These are phyloP conservation scores for Carcina quercana DNA, from an alignment of 2,888 invertebrate genomes.

Conservation along the genomic window DNA sequence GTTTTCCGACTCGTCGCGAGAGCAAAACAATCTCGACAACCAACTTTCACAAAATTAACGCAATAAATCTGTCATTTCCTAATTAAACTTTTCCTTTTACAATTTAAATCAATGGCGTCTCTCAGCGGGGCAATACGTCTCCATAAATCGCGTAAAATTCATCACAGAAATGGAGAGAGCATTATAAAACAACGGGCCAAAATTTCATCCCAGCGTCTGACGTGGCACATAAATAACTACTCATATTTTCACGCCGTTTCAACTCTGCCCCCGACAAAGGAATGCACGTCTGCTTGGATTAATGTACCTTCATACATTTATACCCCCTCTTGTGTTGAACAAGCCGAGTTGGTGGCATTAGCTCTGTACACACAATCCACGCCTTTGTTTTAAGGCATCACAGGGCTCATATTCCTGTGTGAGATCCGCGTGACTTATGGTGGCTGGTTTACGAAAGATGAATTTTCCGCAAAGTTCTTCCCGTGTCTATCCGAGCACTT, in stretches of 20 bases:
- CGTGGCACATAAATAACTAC: constrained; percentile 59
- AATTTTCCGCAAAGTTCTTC: constrained; percentile 67
- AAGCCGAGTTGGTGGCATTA: constrained; percentile 33
- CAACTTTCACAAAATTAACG: constrained; percentile 3
- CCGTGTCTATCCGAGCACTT: constrained; percentile 70
- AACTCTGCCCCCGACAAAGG: constrained; percentile 64
- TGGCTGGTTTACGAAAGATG: constrained; percentile 42
- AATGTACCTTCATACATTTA: constrained; percentile 71
- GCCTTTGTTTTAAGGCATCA: too few species aligned
- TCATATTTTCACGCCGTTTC: constrained; percentile 72
- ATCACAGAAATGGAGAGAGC: constrained; percentile 23
- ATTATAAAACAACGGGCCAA: constrained; percentile 23
- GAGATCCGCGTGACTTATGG: constrained; percentile 14
- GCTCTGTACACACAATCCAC: too few species aligned
- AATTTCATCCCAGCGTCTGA: constrained; percentile 39
- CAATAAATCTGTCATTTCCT: too few species aligned
- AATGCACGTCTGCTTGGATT: constrained; percentile 67
- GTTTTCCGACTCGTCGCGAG: too few species aligned
- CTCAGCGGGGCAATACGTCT: constrained; percentile 17
- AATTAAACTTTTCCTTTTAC: too few species aligned
- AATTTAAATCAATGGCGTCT: too few species aligned
- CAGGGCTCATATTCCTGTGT: constrained; percentile 16
- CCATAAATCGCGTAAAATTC: constrained; percentile 20
- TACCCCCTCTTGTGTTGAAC: constrained; percentile 50
- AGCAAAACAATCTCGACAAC: constrained; percentile 1